Conservation (phyloP, 2,113 vertebrate species). For the Galbula dea region DNA sequence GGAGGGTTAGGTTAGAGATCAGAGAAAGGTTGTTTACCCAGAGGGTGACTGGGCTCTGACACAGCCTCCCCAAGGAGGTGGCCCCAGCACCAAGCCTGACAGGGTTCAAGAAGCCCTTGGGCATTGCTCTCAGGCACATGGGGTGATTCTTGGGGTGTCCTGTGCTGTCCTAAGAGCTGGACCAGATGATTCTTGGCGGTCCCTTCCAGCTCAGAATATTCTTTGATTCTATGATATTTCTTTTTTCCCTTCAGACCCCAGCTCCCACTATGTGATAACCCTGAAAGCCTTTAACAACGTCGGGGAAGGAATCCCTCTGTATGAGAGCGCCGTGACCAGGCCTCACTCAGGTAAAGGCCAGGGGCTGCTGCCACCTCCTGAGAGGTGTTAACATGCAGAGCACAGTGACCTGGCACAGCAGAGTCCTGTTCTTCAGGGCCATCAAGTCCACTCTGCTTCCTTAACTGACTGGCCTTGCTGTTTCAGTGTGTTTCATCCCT, state of each 20-base stretch:
- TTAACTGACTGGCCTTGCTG: background rate
- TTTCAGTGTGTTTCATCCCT: background rate
- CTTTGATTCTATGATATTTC: too few species aligned
- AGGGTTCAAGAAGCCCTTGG: too few species aligned
- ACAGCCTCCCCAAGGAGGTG: too few species aligned
- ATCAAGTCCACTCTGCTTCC: background rate
- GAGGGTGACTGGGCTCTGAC: too few species aligned
- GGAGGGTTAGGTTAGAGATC: too few species aligned
- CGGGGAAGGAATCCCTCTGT: constrained; percentile 94
- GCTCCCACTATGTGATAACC: constrained; percentile 96
- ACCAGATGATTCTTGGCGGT: too few species aligned
- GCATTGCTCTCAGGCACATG: too few species aligned
- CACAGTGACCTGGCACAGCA: fast-evolving
- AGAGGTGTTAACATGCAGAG: fast-evolving
- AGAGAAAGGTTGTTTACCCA: too few species aligned
- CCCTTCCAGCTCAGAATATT: too few species aligned
- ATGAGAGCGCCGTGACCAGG: constrained; percentile 94
- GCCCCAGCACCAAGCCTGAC: too few species aligned
- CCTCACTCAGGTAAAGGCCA: constrained; percentile 86
- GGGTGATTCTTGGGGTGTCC: too few species aligned
- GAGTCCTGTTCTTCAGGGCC: fast-evolving
- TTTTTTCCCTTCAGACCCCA: constrained; percentile 80
- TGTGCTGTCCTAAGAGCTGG: too few species aligned
- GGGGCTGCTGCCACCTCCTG: background rate
- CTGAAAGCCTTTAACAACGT: constrained; percentile 96